phyloP scores from a whole-genome alignment of 2,113 vertebrate species.

The Siniperca chuatsi region DNA sequence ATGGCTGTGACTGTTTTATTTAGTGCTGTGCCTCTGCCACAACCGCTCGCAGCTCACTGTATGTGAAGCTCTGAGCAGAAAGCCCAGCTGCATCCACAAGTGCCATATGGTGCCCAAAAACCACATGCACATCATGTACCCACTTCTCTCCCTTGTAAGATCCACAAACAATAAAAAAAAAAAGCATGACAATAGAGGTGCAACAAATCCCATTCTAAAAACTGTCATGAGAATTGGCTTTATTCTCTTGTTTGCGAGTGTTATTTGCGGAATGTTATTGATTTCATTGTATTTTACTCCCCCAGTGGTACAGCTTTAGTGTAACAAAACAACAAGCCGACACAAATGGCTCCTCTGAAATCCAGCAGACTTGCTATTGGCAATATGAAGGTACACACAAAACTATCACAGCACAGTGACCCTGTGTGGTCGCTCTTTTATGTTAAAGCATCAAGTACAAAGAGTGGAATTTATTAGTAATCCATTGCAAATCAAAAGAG shows the following conservation, averaged over 20 bases:
- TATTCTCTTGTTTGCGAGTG: slow-evolving; percentile 56
- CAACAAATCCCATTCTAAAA: slow-evolving; percentile 55
- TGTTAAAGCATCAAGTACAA: slow-evolving; percentile 41
- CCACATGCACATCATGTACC: slow-evolving; percentile 35
- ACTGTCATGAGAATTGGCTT: slow-evolving; percentile 50
- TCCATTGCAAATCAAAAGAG: slow-evolving; percentile 49
- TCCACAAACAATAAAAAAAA: slow-evolving; percentile 43
- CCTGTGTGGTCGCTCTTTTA: slow-evolving; percentile 36
- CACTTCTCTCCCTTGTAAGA: slow-evolving; percentile 29
- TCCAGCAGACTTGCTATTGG: slow-evolving; percentile 38
- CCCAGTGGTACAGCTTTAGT: slow-evolving; percentile 45
- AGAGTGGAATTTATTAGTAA: slow-evolving; percentile 39
- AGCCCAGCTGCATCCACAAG: slow-evolving; percentile 49
- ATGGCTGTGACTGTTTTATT: slow-evolving; percentile 62
- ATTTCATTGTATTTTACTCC: slow-evolving; percentile 68
- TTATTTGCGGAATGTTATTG: slow-evolving; percentile 67
- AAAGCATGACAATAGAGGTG: slow-evolving; percentile 24
- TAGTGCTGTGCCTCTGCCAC: slow-evolving; percentile 36
- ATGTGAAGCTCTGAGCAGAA: slow-evolving; percentile 44
- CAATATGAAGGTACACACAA: slow-evolving; percentile 29
- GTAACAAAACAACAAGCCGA: slow-evolving; percentile 43
- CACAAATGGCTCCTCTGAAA: slow-evolving; percentile 65
- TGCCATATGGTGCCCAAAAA: slow-evolving; percentile 66
- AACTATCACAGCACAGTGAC: slow-evolving; percentile 36
- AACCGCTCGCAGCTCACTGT: slow-evolving; percentile 41